Percentiles rank a stretch among this genome's conserved stretches.
phyloP scores from a whole-genome alignment of 2,113 vertebrate species.

The Gracilinanus agilis region DNA sequence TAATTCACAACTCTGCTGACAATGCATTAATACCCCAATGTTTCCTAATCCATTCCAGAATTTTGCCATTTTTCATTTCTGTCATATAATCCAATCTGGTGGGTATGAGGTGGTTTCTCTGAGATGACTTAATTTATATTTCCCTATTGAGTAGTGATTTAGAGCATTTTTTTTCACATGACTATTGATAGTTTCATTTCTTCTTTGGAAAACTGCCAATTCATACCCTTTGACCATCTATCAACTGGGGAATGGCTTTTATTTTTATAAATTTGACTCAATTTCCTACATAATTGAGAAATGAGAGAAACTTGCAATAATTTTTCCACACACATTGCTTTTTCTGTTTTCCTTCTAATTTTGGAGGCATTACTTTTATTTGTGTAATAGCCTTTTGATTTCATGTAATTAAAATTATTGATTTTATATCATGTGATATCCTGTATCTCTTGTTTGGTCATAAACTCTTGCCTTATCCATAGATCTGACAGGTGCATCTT shows the following conservation, averaged over 20 bases:
- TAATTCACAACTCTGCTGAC: too few relatives aligned
- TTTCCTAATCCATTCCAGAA: background rate
- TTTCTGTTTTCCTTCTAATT: background rate
- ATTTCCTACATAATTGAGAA: background rate
- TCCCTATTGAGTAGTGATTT: background rate
- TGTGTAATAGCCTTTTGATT: background rate
- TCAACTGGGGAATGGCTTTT: background rate
- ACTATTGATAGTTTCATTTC: background rate
- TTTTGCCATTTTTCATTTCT: background rate
- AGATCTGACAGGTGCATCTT: too few relatives aligned
- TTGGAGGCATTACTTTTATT: background rate
- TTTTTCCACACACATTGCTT: background rate
- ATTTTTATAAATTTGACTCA: background rate
- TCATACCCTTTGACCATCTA: background rate
- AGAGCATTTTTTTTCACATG: background rate
- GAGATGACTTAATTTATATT: background rate
- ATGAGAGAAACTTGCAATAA: background rate
- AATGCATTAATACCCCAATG: background rate
- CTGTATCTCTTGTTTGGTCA: background rate
- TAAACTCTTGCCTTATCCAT: too few relatives aligned
- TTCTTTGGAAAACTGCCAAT: background rate
- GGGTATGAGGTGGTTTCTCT: background rate
- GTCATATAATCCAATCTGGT: background rate
- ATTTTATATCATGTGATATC: background rate
- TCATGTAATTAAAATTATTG: background rate